phyloP scores from a whole-genome alignment of 2,113 vertebrate genomes.

The Phalacrocorax aristotelis region DNA sequence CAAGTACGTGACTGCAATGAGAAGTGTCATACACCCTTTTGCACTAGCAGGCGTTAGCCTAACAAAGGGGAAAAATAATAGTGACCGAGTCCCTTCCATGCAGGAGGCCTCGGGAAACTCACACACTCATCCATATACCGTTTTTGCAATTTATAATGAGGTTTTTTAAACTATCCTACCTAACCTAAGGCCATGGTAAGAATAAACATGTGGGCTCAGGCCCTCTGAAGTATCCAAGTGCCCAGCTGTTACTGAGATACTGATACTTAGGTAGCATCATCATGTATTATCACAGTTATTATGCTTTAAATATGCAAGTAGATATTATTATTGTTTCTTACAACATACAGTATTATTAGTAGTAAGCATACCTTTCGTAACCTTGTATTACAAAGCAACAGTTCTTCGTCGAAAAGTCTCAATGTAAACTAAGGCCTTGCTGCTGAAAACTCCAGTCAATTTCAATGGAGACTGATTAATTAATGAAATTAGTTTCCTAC shows the following conservation, averaged over 20 bases:
- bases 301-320: neutral
- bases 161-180: neutral
- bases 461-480: neutral
- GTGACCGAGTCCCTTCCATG: neutral
- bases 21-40: neutral
- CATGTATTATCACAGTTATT: neutral
- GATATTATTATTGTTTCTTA: neutral
- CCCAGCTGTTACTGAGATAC: neutral
- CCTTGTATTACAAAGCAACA: neutral
- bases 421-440: neutral
- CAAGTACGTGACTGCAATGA: neutral
- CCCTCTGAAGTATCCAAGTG: accelerated
- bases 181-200: neutral
- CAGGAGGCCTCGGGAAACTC: neutral
- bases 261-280: neutral
- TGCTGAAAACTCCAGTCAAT: neutral
- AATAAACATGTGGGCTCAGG: neutral
- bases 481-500: neutral
- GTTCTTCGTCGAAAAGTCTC: neutral
- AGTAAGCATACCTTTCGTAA: accelerated
- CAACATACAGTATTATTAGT: neutral
- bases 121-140: neutral
- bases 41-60: accelerated
- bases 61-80: neutral
- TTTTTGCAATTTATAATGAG: neutral